These are phyloP conservation scores for Andrena camellia DNA, from an alignment of 2,888 invertebrate species.

Conservation along the genomic window DNA sequence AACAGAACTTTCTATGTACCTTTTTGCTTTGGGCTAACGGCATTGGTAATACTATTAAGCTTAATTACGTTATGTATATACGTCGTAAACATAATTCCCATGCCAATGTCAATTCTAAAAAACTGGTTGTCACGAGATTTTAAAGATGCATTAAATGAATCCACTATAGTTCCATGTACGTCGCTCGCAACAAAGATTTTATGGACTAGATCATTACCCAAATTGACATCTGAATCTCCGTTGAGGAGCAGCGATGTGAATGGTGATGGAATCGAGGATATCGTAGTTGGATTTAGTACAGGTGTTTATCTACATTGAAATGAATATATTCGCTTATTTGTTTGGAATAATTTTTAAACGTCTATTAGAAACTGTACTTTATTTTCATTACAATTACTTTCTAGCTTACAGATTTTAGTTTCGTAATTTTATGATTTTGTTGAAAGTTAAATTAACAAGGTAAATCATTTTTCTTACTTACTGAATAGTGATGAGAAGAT, in stretches of 20 bases:
- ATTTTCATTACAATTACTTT: conserved; percentile 41
- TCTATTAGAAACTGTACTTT: not conserved
- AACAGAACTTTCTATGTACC: conserved; percentile 88
- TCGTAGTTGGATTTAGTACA: conserved; percentile 92
- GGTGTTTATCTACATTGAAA: conserved; percentile 84
- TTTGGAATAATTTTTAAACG: not conserved
- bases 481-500: not conserved
- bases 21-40: conserved; percentile 89
- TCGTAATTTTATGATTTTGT: conserved; percentile 62
- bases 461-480: conserved; percentile 31
- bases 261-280: conserved; percentile 89
- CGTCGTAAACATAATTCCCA: conserved; percentile 88
- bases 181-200: conserved; percentile 87
- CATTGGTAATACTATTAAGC: conserved; percentile 87
- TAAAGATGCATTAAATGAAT: conserved; percentile 68
- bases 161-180: conserved; percentile 87
- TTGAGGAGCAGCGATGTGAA: conserved; percentile 90
- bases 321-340: conserved; percentile 11
- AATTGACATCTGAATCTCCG: conserved; percentile 91
- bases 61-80: conserved; percentile 88
- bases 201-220: conserved; percentile 90
- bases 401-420: conserved; percentile 67
- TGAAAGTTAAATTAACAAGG: conserved; percentile 24
- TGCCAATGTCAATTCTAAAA: conserved; percentile 88
- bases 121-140: conserved; percentile 86